phyloP scores from a whole-genome alignment of 2,888 invertebrate genomes.

The Cremastinae sp. region DNA sequence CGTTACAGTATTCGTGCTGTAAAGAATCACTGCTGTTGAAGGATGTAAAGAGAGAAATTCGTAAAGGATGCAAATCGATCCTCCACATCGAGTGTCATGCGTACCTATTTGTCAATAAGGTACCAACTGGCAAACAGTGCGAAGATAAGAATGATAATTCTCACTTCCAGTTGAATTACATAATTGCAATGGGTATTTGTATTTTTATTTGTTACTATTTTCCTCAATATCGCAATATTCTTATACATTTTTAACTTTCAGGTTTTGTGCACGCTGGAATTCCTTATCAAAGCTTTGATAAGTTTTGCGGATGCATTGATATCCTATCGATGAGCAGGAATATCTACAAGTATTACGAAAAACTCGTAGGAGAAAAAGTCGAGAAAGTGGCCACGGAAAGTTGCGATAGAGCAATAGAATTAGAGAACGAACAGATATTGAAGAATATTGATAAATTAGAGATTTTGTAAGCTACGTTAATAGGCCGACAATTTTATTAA shows the following conservation, averaged over 20 bases:
- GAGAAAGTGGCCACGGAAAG: neutral
- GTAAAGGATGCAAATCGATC: slow-evolving; percentile 22
- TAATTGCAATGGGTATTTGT: slow-evolving; percentile 5
- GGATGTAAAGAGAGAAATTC: slow-evolving; percentile 12
- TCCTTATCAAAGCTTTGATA: neutral
- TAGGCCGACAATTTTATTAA: too few relatives aligned
- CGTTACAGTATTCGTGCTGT: slow-evolving; percentile 4
- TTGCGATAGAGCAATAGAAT: slow-evolving; percentile 8
- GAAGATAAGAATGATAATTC: neutral
- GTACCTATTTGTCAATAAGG: slow-evolving; percentile 21
- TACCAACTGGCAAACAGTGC: slow-evolving; percentile 18
- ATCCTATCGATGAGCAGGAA: slow-evolving; percentile 5
- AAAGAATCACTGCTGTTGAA: slow-evolving; percentile 12
- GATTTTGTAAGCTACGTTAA: slow-evolving; percentile 6
- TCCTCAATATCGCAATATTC: slow-evolving; percentile 6
- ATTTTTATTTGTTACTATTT: neutral
- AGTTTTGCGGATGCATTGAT: slow-evolving; percentile 2
- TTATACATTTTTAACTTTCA: slow-evolving; percentile 1
- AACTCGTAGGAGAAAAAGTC: neutral
- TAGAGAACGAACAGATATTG: neutral
- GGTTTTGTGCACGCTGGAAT: slow-evolving; percentile 4
- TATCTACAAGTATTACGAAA: slow-evolving; percentile 5
- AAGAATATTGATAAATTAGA: slow-evolving; percentile 6
- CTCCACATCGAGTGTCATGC: slow-evolving; percentile 22
- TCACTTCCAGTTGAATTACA: slow-evolving; percentile 6